phyloP scores from a whole-genome alignment of 1,140 invertebrate species.

The Charaxes varanes region DNA sequence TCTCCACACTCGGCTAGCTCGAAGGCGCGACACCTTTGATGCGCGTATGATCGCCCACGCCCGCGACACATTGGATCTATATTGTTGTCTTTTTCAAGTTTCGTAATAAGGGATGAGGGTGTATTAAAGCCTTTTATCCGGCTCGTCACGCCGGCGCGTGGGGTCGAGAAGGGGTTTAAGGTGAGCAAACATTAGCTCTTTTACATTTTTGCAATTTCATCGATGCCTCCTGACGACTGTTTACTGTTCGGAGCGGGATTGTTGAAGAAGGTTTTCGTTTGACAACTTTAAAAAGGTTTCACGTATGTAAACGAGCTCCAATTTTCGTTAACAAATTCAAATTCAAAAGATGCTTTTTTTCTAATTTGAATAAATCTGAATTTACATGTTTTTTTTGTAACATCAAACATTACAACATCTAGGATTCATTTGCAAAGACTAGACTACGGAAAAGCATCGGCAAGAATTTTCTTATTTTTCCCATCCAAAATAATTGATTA shows the following conservation, averaged over 20 bases:
- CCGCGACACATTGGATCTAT: constrained; percentile 71
- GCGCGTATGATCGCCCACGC: constrained; percentile 70
- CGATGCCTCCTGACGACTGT: constrained; percentile 58
- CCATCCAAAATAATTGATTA: no score
- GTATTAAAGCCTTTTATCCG: constrained; percentile 74
- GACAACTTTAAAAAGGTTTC: constrained; percentile 54
- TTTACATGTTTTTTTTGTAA: no score
- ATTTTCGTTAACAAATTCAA: constrained; percentile 42
- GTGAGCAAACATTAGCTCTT: constrained; percentile 74
- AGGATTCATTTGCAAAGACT: no score
- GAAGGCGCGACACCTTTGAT: constrained; percentile 59
- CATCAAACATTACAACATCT: no score
- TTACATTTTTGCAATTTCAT: constrained; percentile 74
- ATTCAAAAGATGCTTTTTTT: no score
- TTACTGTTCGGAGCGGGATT: constrained; percentile 39
- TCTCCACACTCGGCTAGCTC: constrained; percentile 62
- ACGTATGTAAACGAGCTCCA: constrained; percentile 43
- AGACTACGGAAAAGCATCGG: no score
- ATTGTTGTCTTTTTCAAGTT: constrained; percentile 74
- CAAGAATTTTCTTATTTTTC: no score
- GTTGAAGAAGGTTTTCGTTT: constrained; percentile 38
- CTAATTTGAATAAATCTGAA: no score
- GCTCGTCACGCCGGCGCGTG: constrained; percentile 66
- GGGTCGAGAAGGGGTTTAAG: constrained; percentile 72
- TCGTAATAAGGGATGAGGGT: constrained; percentile 73